These are phyloP conservation scores for Cerastis rubricosa DNA, from an alignment of 2,888 invertebrate genomes.

Conservation along the genomic window DNA sequence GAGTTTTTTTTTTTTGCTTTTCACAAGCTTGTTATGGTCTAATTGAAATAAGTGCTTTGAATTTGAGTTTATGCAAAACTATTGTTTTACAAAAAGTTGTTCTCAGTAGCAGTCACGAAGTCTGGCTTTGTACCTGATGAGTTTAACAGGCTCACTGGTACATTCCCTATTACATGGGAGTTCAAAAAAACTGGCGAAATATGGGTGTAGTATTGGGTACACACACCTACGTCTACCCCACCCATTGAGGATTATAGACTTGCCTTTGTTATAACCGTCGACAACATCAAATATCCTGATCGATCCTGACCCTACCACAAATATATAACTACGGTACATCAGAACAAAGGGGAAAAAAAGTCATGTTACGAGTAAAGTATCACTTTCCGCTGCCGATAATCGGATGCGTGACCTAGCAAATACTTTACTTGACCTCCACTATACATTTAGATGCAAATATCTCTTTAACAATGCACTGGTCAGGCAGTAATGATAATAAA, in stretches of 20 bases:
- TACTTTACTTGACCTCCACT: slow-evolving; percentile 55
- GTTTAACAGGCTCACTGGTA: no score
- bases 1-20: no score
- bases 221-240: no score
- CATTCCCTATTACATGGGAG: not conserved
- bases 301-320: not conserved
- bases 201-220: no score
- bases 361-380: not conserved
- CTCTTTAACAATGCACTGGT: slow-evolving; percentile 60
- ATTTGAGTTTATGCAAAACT: no score
- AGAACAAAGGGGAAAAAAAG: not conserved
- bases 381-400: slow-evolving; percentile 24
- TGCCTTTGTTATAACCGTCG: not conserved
- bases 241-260: not conserved
- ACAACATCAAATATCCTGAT: not conserved
- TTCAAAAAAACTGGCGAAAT: not conserved
- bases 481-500: slow-evolving; percentile 56
- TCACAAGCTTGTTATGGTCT: no score
- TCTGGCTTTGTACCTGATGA: not conserved
- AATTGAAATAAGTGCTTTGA: no score
- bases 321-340: not conserved
- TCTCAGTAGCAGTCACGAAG: not conserved
- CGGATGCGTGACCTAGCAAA: slow-evolving; percentile 55
- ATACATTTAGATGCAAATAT: slow-evolving; percentile 65
- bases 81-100: not conserved